Conservation (phyloP, 1,140 invertebrate genomes). For the Mycetomoellerius zeteki region DNA sequence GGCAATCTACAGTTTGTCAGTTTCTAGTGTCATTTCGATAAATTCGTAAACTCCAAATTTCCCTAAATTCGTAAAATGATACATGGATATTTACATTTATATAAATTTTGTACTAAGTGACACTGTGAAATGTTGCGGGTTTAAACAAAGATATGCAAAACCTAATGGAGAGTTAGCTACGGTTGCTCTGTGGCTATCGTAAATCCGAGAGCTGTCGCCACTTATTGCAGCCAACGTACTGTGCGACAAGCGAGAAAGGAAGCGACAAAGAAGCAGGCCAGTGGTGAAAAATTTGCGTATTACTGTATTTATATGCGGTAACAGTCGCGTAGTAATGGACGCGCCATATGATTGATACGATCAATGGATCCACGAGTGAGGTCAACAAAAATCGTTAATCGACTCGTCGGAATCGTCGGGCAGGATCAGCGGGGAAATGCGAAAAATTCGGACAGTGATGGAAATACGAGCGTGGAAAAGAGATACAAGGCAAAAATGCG, state of each 20-base stretch:
- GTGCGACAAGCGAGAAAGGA: background rate
- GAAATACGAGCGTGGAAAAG: background rate
- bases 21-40: background rate
- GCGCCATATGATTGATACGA: background rate
- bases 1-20: background rate
- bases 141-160: conserved; percentile 28
- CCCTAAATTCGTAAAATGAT: background rate
- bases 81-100: background rate
- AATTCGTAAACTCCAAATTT: background rate
- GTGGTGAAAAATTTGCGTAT: conserved; percentile 38
- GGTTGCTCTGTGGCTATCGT: background rate
- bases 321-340: background rate
- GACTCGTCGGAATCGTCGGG: background rate
- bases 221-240: conserved; percentile 21
- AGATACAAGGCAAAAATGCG: conserved; percentile 6
- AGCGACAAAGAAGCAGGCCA: conserved; percentile 12
- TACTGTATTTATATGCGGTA: conserved; percentile 17
- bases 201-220: conserved; percentile 37
- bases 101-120: background rate
- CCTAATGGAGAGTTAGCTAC: conserved; percentile 30
- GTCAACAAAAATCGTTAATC: conserved; percentile 17
- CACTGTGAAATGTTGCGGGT: background rate
- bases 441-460: conserved; percentile 28
- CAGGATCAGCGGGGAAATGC: background rate
- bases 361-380: conserved; percentile 12